These are phyloP conservation scores for Andrena fulva DNA, from an alignment of 2,888 invertebrate species.

Conservation along the genomic window DNA sequence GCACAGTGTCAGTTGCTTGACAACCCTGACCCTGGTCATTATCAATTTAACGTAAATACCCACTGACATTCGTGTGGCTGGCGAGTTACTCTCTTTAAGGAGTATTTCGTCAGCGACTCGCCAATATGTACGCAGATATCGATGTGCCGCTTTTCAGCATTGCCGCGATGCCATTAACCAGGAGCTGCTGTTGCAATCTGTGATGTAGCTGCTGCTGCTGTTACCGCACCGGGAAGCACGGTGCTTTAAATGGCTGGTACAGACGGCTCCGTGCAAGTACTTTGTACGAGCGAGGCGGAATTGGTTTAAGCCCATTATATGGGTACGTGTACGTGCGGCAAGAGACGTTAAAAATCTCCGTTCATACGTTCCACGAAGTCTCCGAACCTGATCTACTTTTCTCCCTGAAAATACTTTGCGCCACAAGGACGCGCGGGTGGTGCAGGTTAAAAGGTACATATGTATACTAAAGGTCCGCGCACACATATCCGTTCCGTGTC, in stretches of 20 bases:
- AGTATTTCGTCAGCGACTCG: slow-evolving; percentile 39
- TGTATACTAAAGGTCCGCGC: too few species aligned
- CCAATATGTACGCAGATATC: slow-evolving; percentile 39
- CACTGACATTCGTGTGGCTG: slow-evolving; percentile 11
- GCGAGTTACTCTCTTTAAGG: slow-evolving; percentile 39
- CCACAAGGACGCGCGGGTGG: slow-evolving; percentile 14
- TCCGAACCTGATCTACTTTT: slow-evolving; percentile 53
- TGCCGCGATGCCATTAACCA: slow-evolving; percentile 71
- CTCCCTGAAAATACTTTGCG: slow-evolving; percentile 32
- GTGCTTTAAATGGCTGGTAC: slow-evolving; percentile 75
- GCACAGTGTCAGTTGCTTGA: slow-evolving; percentile 24
- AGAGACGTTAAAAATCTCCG: slow-evolving; percentile 58
- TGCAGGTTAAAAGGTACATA: slow-evolving; percentile 21
- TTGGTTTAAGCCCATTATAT: slow-evolving; percentile 73
- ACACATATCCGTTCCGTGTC: too few species aligned
- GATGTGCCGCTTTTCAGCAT: slow-evolving; percentile 62
- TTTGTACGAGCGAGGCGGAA: slow-evolving; percentile 71
- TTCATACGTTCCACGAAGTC: slow-evolving; percentile 36
- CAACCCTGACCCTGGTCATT: slow-evolving; percentile 52
- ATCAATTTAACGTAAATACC: slow-evolving; percentile 32
- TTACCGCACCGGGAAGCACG: slow-evolving; percentile 60
- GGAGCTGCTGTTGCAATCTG: slow-evolving; percentile 65
- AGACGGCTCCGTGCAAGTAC: slow-evolving; percentile 74
- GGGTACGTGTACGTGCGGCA: slow-evolving; percentile 57
- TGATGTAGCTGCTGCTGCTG: slow-evolving; percentile 50